Base-by-base conservation (phyloP, 2,797 vertebrate species). In the Atherinosoma microstoma region DNA sequence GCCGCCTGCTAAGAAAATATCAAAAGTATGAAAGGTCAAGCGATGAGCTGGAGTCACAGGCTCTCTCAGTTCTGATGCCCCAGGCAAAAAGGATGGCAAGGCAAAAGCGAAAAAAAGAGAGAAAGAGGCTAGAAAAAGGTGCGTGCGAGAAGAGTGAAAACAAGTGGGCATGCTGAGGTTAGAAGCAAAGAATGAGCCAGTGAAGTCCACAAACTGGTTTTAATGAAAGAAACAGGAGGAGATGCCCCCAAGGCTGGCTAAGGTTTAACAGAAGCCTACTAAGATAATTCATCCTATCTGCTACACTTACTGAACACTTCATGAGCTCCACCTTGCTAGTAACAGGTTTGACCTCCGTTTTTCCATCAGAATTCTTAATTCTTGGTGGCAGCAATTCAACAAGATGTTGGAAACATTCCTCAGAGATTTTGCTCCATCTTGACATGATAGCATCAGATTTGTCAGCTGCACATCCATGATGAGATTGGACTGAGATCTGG, bases 1-100 rank as follows among this genome's bases (percentile, higher is more conserved):
- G 40, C 20, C 53, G 35, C 51, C 66, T 45, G 27, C 38, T 64
- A 6, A 64, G 34, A 79, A 78, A 83, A 84, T 49, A 65, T 57
- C 61, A 70, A 49, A 63, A 62, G 36, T 70, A 77, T 72, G 24
- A 86, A 85, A 81, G 86, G 72, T 88, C 82, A 76, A 75, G n/a
- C 76, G 70, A 84, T 11, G 22, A 70, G 72, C 64, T 57, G 64
- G 60, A 79, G 70, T 83, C 78, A 67, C 0, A 16, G 56, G 20
- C 60, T 3, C 45, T 72, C 61, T 16, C 47, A n/a, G 65, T 75
- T 66, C 49, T 76, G n/a, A 74, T 49, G 75, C 88, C 76, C 30
- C 32, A 6, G 86, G 89, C 51, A 0, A 58, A 69, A 49, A 80
- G 27, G 60, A 74, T 66, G 70, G 27, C n/a, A 59, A 59, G 67